A percentile compares a stretch with the other conserved stretches of the same genome.
Conservation (phyloP, 2,113 vertebrate genomes). For the Solenodon paradoxus region DNA sequence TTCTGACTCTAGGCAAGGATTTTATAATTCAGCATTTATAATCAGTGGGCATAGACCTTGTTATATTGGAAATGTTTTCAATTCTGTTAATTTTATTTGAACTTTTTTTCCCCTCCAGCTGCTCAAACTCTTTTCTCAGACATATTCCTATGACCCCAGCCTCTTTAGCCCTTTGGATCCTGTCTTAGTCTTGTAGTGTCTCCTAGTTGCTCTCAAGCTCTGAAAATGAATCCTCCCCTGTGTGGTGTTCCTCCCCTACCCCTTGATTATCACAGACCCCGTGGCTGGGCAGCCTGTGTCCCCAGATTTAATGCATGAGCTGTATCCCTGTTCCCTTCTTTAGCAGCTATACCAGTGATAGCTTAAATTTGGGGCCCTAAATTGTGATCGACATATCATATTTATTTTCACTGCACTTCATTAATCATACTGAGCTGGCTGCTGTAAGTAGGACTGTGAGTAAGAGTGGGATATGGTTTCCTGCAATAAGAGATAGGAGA, state of each 20-base stretch:
- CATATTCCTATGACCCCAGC: not conserved
- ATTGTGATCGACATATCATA: not conserved
- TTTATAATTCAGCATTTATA: not conserved
- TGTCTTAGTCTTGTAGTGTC: not conserved
- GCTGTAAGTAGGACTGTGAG: not conserved
- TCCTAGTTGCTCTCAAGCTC: not conserved
- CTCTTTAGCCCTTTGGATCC: not conserved
- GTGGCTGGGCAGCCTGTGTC: not conserved
- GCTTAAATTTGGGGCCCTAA: not conserved
- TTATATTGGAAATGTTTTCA: too few species aligned
- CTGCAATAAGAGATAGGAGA: not conserved
- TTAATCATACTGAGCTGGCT: not conserved
- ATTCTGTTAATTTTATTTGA: not conserved
- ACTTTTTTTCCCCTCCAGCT: accelerated
- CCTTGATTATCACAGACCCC: not conserved
- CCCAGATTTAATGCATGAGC: not conserved
- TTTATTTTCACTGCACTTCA: not conserved
- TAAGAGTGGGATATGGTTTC: not conserved
- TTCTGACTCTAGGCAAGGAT: not conserved
- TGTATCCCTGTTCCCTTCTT: not conserved
- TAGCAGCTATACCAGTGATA: not conserved
- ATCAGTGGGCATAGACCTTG: not conserved
- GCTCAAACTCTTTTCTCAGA: not conserved
- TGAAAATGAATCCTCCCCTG: not conserved
- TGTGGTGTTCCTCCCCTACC: accelerated